These are phyloP conservation scores for Cephalopterus ornatus DNA, from an alignment of 2,113 vertebrate genomes.

Conservation along the genomic window DNA sequence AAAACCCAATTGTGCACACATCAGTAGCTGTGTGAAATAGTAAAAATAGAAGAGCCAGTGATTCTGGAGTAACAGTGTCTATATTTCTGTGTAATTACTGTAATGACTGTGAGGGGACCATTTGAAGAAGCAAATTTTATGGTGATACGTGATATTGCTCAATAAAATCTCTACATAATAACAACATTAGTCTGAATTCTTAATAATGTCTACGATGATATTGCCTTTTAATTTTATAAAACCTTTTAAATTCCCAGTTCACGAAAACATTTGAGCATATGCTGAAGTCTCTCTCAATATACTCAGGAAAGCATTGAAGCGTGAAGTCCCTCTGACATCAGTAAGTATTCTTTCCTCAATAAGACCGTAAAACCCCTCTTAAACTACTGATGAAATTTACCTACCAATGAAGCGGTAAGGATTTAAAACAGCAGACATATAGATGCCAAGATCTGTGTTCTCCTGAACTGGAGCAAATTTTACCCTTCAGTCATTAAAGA, in stretches of 20 bases:
- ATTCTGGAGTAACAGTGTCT: neutral
- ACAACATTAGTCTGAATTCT: neutral
- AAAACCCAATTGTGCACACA: neutral
- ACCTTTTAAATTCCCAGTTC: neutral
- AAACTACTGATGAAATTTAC: neutral
- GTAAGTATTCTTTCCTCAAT: neutral
- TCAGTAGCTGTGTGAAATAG: neutral
- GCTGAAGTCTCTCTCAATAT: neutral
- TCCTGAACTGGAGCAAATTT: neutral
- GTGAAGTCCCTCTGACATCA: neutral
- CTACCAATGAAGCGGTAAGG: neutral
- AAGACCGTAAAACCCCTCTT: neutral
- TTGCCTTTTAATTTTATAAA: slow-evolving; percentile 21
- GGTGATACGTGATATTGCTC: neutral
- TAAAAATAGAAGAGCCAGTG: neutral
- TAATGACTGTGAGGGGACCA: neutral
- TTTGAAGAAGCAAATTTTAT: neutral
- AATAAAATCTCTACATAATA: neutral
- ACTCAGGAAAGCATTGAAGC: slow-evolving; percentile 5
- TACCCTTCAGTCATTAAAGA: neutral
- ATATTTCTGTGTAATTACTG: neutral
- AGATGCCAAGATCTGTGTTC: neutral
- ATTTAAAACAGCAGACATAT: neutral
- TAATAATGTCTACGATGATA: neutral
- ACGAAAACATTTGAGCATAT: neutral